Percentiles rank a stretch among this genome's conserved stretches.
Evolutionary conservation across 1,140 invertebrate genomes (phyloP).

Genomic region (Apis florea): DNA sequence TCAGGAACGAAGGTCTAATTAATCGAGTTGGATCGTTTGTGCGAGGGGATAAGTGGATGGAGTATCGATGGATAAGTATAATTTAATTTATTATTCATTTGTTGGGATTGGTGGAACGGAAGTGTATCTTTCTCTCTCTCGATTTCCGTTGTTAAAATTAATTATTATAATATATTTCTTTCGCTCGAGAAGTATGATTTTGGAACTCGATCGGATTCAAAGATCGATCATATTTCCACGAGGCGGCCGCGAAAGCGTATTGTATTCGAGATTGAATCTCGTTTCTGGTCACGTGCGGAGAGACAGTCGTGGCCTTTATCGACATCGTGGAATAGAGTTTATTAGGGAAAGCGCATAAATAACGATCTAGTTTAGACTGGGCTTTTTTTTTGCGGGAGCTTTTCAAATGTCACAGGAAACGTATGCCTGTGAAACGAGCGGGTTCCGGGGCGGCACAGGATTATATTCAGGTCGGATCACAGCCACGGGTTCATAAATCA

Average conservation of each 20-base stretch:
- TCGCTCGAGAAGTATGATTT: too few species aligned
- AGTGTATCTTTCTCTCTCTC: too few species aligned
- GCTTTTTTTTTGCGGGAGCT: constrained; percentile 2
- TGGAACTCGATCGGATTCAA: too few species aligned
- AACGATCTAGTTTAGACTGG: not conserved
- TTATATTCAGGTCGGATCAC: constrained; percentile 44
- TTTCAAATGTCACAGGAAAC: constrained; percentile 41
- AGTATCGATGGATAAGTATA: too few species aligned
- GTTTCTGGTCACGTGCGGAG: not conserved
- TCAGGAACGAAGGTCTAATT: too few species aligned
- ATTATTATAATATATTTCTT: too few species aligned
- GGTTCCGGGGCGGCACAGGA: constrained; percentile 6
- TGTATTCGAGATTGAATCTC: not conserved
- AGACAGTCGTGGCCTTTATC: constrained; percentile 3
- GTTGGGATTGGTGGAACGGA: too few species aligned
- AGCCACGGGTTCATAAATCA: constrained; percentile 41
- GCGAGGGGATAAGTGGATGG: too few species aligned
- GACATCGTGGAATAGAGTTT: not conserved
- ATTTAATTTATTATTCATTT: too few species aligned
- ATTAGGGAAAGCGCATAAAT: constrained; percentile 10
- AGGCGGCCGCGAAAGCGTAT: not conserved
- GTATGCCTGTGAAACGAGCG: constrained; percentile 15
- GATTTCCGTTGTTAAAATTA: too few species aligned
- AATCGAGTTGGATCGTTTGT: too few species aligned
- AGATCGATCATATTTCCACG: too few species aligned